Evolutionary conservation across 2,888 invertebrate genomes (phyloP).

Genomic region (Epinotia ramella): DNA sequence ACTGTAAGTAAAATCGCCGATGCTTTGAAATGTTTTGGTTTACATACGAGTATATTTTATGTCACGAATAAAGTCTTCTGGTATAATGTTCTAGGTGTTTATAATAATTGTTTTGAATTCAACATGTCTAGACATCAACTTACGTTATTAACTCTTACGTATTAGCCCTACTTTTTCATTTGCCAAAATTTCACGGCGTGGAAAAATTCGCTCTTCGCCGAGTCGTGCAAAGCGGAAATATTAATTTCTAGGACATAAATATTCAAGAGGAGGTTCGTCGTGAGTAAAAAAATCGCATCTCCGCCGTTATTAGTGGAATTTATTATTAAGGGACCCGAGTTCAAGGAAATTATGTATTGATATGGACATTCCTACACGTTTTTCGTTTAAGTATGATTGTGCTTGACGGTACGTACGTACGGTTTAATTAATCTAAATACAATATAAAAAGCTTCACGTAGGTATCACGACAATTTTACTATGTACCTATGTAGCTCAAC

Average conservation of each 20-base stretch:
- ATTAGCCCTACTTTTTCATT: constrained; percentile 14
- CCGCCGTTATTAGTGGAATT: constrained; percentile 68
- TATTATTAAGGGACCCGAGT: constrained; percentile 60
- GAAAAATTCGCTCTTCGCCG: constrained; percentile 12
- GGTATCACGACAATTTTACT: no score
- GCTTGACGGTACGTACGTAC: no score
- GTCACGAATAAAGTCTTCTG: no score
- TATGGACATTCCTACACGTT: neutral
- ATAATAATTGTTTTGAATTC: no score
- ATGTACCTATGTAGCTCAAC: no score
- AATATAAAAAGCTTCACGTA: no score
- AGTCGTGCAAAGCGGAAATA: constrained; percentile 47
- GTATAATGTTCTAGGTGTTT: no score
- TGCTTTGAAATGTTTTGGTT: no score
- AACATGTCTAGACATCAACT: neutral
- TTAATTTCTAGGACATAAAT: constrained; percentile 53
- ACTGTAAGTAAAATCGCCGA: no score
- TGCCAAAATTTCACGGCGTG: constrained; percentile 12
- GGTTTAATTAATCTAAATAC: no score
- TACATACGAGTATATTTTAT: no score
- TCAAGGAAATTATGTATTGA: constrained; percentile 28
- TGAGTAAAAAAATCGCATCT: constrained; percentile 56
- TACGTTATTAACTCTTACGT: neutral
- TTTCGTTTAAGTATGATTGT: neutral
- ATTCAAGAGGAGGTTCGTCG: constrained; percentile 56